Percentiles rank a stretch among this genome's conserved stretches.
These are phyloP conservation scores for Noctua janthina DNA, from an alignment of 2,888 invertebrate species.

Conservation along the genomic window DNA sequence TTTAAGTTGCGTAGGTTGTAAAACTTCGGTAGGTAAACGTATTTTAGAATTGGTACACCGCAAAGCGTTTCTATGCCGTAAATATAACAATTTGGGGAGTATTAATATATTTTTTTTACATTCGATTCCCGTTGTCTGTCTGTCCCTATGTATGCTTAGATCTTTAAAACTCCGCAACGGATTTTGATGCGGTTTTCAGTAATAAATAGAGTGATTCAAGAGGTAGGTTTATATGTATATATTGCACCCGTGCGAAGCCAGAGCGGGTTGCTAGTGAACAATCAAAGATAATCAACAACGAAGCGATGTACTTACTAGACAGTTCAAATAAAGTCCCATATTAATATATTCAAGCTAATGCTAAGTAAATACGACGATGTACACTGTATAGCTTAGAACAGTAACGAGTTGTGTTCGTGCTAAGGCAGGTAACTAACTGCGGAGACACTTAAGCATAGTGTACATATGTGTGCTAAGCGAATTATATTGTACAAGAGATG, in stretches of 20 bases:
- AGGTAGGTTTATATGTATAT: too few species aligned
- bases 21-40: slow-evolving; percentile 4
- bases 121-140: too few species aligned
- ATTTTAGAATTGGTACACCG: neutral
- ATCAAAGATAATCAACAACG: neutral
- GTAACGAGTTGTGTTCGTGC: slow-evolving; percentile 43
- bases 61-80: neutral
- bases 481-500: slow-evolving; percentile 28
- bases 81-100: neutral
- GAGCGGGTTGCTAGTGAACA: neutral
- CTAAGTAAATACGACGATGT: slow-evolving; percentile 29
- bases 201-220: too few species aligned
- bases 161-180: too few species aligned
- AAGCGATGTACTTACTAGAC: neutral
- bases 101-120: neutral
- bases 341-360: slow-evolving; percentile 38
- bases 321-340: slow-evolving; percentile 13
- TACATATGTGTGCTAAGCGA: slow-evolving; percentile 28
- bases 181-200: too few species aligned
- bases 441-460: slow-evolving; percentile 36
- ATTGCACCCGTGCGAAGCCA: too few species aligned
- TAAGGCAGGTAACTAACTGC: slow-evolving; percentile 39
- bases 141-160: too few species aligned
- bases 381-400: slow-evolving; percentile 30
- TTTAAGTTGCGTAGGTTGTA: slow-evolving; percentile 19